Evolutionary conservation across 2,797 vertebrate genomes (phyloP).

Genomic region (Alauda arvensis): DNA sequence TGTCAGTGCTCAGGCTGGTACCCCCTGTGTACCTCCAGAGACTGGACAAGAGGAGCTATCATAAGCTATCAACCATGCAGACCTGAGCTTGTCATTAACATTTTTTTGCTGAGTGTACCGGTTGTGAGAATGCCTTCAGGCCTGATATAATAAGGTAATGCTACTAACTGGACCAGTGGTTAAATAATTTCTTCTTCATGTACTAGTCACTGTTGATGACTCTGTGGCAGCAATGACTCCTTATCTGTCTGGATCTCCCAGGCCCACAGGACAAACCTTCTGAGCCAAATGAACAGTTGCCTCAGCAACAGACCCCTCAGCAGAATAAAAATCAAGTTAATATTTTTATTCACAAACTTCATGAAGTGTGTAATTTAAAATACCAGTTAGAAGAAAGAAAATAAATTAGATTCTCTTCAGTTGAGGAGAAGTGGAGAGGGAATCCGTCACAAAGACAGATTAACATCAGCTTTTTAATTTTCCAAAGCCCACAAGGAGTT

Average conservation of each 20-base stretch:
- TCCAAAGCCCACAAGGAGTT: background rate
- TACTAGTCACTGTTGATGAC: background rate
- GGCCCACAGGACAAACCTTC: background rate
- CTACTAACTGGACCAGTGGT: background rate
- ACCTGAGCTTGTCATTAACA: background rate
- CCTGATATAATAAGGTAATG: background rate
- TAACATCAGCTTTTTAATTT: background rate
- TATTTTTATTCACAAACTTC: background rate
- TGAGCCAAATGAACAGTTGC: background rate
- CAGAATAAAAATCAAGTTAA: background rate
- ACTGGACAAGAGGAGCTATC: background rate
- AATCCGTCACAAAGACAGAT: background rate
- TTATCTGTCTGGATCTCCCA: background rate
- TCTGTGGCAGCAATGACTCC: background rate
- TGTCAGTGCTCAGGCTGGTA: background rate
- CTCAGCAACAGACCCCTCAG: background rate
- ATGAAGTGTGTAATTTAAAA: background rate
- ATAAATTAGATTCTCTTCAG: background rate
- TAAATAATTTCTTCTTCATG: background rate
- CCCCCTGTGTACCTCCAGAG: background rate
- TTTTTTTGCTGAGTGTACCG: background rate
- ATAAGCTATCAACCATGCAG: background rate
- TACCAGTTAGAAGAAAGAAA: background rate
- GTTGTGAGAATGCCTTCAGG: background rate
- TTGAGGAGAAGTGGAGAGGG: background rate